Evolutionary conservation across 2,888 invertebrate genomes (phyloP), one percentile per base, ranked within the genome.

Genomic region (Sisyra terminalis): DNA sequence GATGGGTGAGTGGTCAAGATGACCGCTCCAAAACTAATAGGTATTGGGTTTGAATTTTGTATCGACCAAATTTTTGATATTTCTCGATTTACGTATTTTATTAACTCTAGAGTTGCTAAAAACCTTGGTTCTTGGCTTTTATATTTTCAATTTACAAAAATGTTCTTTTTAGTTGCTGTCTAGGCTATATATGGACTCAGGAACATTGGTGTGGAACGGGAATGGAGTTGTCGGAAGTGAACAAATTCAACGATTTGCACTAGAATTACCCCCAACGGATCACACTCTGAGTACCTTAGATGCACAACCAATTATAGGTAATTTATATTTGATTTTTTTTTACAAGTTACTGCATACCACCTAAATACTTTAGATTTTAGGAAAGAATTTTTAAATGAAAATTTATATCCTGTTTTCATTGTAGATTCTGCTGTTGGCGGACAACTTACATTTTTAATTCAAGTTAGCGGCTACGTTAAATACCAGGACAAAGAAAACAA

Each of bases 191-290:
- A 65, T 89, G 51, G 87, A 89, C 37, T 75, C 76, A 16, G 89
- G 84, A 5, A 66, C 81, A n/a, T 64, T 92, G 41, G 78, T 87
- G 36, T 96, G 92, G 93, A 93, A 94, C 66, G 94, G 94, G 18
- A 89, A 88, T 61, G 81, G 82, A 5, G 70, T 83, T 1, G 74
- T 69, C 42, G 89, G 89, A 5, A 79, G 75, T 53, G 83, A 84
- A 29, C 75, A 74, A 47, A 89, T 96, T 44, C 79, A 86, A 54
- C 85, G 86, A 54, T 93, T 89, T 56, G 75, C 85, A 48, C 75
- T 82, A 57, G 82, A 84, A 49, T 64, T 94, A 44, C 93, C 94
- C 2, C 62, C 78, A 0, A 80, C 88, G 14, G 79, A 79, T 50
- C 90, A 92, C 57, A 68, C 66, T 3, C 55, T 92, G 39, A 73